Evolutionary conservation across 2,113 vertebrate species (phyloP).

Genomic region (Dasyprocta punctata): DNA sequence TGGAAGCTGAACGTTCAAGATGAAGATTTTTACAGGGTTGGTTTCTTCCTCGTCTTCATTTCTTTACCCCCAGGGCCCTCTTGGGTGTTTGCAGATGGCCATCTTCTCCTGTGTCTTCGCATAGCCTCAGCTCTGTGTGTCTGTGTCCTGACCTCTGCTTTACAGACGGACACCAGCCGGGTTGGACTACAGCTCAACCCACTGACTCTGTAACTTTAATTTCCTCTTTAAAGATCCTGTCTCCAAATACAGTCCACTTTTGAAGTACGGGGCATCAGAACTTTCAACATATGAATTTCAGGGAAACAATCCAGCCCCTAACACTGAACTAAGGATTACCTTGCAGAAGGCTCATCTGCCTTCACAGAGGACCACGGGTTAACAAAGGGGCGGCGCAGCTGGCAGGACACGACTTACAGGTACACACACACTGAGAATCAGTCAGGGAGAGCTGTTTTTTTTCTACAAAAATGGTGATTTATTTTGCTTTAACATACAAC

Average conservation of each 20-base stretch:
- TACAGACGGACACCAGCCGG: neutral
- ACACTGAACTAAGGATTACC: neutral
- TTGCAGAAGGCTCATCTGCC: neutral
- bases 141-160: neutral
- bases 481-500: conserved; percentile 94
- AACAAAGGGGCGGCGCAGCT: accelerated
- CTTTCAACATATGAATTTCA: neutral
- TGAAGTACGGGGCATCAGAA: neutral
- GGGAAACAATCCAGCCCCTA: neutral
- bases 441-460: neutral
- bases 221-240: neutral
- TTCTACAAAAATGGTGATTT: conserved; percentile 88
- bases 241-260: neutral
- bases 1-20: neutral
- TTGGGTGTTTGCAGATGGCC: neutral
- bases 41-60: neutral
- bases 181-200: neutral
- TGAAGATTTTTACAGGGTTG: neutral
- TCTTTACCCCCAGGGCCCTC: neutral
- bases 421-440: neutral
- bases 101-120: neutral
- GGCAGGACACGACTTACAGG: neutral
- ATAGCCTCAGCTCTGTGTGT: neutral
- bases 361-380: neutral
- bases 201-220: neutral